These are phyloP conservation scores for Merops nubicus DNA, from an alignment of 2,113 vertebrate species.

Conservation along the genomic window DNA sequence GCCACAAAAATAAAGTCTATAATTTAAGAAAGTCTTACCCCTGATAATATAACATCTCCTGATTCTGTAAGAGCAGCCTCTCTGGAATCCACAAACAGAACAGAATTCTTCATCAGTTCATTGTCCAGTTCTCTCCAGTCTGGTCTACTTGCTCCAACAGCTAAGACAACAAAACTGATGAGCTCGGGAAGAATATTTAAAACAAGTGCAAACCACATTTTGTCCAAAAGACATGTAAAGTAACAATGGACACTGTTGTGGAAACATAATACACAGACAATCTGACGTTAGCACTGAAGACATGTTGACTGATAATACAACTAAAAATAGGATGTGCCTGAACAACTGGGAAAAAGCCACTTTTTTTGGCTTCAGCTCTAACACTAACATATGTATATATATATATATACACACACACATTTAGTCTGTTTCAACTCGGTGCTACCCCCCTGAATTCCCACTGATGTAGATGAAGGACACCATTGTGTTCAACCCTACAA, in stretches of 20 bases:
- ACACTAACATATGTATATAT: not conserved
- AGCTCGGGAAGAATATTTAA: not conserved
- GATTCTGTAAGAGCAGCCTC: slow-evolving; percentile 88
- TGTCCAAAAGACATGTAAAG: not conserved
- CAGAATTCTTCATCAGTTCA: slow-evolving; percentile 82
- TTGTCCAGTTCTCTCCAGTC: slow-evolving; percentile 94
- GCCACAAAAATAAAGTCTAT: not conserved
- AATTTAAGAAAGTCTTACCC: slow-evolving; percentile 70
- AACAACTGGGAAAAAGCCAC: not conserved
- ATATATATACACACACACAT: too few species aligned
- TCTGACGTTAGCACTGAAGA: not conserved
- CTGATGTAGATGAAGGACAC: not conserved
- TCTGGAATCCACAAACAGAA: slow-evolving; percentile 90
- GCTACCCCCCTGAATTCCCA: not conserved
- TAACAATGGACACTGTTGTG: not conserved
- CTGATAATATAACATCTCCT: slow-evolving; percentile 90
- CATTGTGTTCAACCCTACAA: not conserved
- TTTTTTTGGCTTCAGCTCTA: not conserved
- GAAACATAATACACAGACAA: not conserved
- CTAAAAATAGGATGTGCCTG: not conserved
- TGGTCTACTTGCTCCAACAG: slow-evolving; percentile 90
- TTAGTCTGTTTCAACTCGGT: not conserved
- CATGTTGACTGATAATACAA: not conserved
- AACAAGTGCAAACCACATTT: not conserved
- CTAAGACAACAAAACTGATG: slow-evolving; percentile 63